Percentiles rank a stretch among this genome's conserved stretches.
Conservation (phyloP, 2,888 invertebrate genomes). For the Habrosyne pyritoides region DNA sequence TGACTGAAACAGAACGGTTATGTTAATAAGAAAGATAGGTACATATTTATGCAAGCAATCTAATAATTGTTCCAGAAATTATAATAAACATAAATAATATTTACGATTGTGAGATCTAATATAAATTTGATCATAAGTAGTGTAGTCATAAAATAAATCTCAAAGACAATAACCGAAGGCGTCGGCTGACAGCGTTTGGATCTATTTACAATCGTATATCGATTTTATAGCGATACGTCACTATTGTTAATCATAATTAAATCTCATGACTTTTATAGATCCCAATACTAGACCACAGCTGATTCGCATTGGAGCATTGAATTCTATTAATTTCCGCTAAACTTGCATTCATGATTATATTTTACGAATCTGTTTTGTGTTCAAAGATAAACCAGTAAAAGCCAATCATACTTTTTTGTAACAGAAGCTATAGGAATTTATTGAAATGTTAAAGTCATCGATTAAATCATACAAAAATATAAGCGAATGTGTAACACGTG, state of each 20-base stretch:
- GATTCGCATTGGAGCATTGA: conserved; percentile 12
- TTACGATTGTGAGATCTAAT: conserved; percentile 39
- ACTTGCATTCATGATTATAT: neutral
- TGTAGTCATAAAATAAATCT: conserved; percentile 54
- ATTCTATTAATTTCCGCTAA: conserved; percentile 19
- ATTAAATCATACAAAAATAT: conserved; percentile 7
- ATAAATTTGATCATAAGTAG: conserved; percentile 46
- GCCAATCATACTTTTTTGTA: conserved; percentile 28
- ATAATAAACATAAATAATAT: conserved; percentile 39
- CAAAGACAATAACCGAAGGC: conserved; percentile 45
- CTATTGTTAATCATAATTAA: conserved; percentile 50
- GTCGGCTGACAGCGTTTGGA: conserved; percentile 38
- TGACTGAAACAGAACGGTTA: neutral
- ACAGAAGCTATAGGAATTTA: conserved; percentile 21
- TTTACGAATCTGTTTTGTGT: neutral
- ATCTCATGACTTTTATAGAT: conserved; percentile 37
- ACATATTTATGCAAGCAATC: neutral
- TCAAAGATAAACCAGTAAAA: conserved; percentile 32
- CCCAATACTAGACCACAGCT: conserved; percentile 19
- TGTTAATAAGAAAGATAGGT: neutral
- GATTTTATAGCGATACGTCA: conserved; percentile 41
- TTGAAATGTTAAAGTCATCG: conserved; percentile 14
- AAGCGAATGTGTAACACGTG: conserved; percentile 28
- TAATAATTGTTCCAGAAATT: conserved; percentile 16
- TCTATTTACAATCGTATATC: conserved; percentile 44